These are phyloP conservation scores for Phrynocephalus forsythii DNA, from an alignment of 2,797 vertebrate genomes.

Conservation along the genomic window DNA sequence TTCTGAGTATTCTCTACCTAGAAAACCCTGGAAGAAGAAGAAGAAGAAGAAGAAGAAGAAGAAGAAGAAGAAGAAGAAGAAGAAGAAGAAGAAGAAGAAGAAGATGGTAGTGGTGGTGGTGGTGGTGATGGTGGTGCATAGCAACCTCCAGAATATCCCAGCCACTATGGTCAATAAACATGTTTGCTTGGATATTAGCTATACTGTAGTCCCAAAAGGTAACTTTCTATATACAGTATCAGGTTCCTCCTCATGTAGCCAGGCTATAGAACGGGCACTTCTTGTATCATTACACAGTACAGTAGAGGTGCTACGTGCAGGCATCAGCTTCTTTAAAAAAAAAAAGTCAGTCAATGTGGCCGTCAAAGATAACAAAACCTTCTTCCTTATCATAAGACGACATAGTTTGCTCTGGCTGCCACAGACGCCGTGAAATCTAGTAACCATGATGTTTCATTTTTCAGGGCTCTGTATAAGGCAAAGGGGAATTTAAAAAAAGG, in stretches of 20 bases:
- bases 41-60: no score
- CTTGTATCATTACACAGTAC: background rate
- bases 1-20: no score
- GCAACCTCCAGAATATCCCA: no score
- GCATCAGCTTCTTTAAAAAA: background rate
- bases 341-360: constrained; percentile 33
- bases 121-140: no score
- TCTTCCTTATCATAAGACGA: constrained; percentile 61
- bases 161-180: no score
- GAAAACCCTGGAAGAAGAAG: no score
- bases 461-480: background rate
- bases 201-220: background rate
- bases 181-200: no score
- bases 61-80: no score
- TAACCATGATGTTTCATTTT: background rate
- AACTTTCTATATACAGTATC: background rate
- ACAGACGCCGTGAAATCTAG: background rate
- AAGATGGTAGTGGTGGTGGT: no score
- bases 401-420: constrained; percentile 43
- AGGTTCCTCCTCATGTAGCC: background rate
- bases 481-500: background rate
- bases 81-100: no score
- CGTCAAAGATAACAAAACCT: constrained; percentile 48
- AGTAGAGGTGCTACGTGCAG: background rate
- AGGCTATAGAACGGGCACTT: constrained; percentile 10